Conservation (phyloP, 2,113 vertebrate genomes). For the Balaeniceps rex region DNA sequence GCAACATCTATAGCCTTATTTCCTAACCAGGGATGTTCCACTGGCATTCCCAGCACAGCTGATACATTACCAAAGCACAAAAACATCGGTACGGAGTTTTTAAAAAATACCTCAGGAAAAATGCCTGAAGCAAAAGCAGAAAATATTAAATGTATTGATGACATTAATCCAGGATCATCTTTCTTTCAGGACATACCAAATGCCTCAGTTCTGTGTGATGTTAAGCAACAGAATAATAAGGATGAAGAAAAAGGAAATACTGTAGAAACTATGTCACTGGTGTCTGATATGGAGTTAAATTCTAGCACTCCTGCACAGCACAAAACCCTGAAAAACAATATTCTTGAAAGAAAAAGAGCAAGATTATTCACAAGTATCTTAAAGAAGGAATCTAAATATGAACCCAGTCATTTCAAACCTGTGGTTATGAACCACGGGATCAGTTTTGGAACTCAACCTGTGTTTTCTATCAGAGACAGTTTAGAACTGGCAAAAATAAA, state of each 20-base stretch:
- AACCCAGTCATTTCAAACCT: conserved; percentile 27
- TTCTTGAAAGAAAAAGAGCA: conserved; percentile 54
- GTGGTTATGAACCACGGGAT: conserved; percentile 48
- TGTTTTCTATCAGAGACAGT: conserved; percentile 83
- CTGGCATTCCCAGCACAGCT: background rate
- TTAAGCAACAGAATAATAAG: background rate
- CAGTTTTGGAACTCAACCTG: conserved; percentile 66
- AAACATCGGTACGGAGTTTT: background rate
- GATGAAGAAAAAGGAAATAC: conserved; percentile 16
- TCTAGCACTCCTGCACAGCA: background rate
- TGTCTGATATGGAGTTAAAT: background rate
- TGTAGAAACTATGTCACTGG: background rate
- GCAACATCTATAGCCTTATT: conserved; percentile 60
- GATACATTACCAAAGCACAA: conserved; percentile 36
- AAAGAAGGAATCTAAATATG: conserved; percentile 81
- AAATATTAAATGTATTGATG: conserved; percentile 37
- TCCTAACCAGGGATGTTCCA: conserved; percentile 52
- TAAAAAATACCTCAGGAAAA: conserved; percentile 26
- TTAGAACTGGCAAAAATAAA: conserved; percentile 83
- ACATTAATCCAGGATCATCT: conserved; percentile 3
- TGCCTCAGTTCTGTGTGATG: background rate
- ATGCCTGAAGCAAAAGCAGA: conserved; percentile 34
- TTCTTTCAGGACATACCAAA: conserved; percentile 36
- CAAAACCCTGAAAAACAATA: conserved; percentile 20
- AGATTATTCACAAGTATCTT: conserved; percentile 84